Evolutionary conservation across 2,888 invertebrate genomes (phyloP).

Genomic region (Heliconius charithonia): DNA sequence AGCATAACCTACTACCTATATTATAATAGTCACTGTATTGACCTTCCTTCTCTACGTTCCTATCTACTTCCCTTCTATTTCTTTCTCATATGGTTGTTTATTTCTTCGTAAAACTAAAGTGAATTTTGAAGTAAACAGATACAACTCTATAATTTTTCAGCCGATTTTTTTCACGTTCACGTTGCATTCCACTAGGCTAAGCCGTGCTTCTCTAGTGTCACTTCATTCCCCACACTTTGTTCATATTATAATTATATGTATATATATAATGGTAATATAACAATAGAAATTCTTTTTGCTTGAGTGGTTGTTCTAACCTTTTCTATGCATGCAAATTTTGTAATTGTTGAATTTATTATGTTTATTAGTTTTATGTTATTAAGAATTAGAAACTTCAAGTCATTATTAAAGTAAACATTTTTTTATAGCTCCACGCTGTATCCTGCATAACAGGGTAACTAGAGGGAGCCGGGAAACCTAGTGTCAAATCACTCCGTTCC

Average conservation of each 20-base stretch:
- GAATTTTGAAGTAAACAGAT: not conserved
- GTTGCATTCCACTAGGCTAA: too few species aligned
- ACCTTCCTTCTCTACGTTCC: not conserved
- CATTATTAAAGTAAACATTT: too few species aligned
- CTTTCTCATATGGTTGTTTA: not conserved
- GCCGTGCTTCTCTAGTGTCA: not conserved
- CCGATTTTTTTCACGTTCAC: too few species aligned
- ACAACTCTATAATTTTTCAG: too few species aligned
- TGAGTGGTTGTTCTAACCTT: not conserved
- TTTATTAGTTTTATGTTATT: too few species aligned
- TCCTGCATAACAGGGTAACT: too few species aligned
- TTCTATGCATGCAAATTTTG: not conserved
- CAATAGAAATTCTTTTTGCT: not conserved
- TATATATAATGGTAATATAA: not conserved
- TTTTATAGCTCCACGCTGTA: too few species aligned
- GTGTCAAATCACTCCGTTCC: too few species aligned
- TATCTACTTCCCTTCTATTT: not conserved
- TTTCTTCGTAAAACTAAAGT: not conserved
- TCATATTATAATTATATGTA: not conserved
- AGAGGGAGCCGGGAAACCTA: too few species aligned
- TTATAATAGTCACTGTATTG: not conserved
- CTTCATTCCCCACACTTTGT: not conserved
- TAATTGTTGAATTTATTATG: not conserved
- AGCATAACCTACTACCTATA: not conserved
- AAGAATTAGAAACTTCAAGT: too few species aligned